Conservation (phyloP, 2,113 vertebrate genomes). For the Madoqua kirkii region DNA sequence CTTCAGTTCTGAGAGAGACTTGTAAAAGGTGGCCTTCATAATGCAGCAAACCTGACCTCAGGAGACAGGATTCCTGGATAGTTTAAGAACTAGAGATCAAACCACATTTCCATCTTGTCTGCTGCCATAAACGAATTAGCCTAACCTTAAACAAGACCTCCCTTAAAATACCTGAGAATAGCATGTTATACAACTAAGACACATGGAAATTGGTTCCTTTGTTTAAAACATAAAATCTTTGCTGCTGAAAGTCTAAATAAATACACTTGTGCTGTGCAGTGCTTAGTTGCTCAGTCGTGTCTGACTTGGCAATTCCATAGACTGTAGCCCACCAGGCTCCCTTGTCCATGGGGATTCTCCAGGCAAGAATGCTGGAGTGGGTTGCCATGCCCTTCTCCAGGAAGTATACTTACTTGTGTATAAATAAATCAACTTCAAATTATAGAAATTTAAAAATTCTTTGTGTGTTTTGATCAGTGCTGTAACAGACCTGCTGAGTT, state of each 20-base stretch:
- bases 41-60: fast-evolving
- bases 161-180: neutral
- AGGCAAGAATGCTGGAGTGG: neutral
- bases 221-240: neutral
- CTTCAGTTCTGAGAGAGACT: neutral
- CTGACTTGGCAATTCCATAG: fast-evolving
- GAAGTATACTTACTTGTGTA: neutral
- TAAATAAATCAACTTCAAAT: neutral
- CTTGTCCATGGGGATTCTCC: neutral
- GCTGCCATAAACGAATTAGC: neutral
- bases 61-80: neutral
- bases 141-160: neutral
- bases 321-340: neutral
- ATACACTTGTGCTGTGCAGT: neutral
- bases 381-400: neutral
- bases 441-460: neutral
- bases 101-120: neutral
- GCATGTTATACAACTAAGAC: neutral
- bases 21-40: neutral
- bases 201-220: neutral
- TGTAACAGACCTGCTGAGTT: neutral
- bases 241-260: neutral
- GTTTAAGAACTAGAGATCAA: neutral
- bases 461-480: neutral
- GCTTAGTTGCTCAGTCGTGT: fast-evolving